Evolutionary conservation across 2,888 invertebrate species (phyloP), one percentile per base, ranked within the genome.

Genomic region (Pteria penguin): DNA sequence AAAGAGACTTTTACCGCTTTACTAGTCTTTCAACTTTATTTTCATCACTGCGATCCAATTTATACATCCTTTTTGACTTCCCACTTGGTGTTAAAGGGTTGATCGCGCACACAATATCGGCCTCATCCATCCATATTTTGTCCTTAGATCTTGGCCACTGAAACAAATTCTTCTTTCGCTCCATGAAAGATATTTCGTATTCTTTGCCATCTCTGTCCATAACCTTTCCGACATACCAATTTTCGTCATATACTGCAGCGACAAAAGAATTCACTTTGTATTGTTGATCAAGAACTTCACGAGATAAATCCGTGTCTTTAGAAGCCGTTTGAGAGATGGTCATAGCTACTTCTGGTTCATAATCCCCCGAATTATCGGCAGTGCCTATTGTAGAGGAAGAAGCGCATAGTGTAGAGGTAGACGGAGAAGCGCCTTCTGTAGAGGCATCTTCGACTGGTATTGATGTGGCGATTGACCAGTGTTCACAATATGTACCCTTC

Each of bases 11-110:
- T 36, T 36, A 11, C 14, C 5, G 45, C 14, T 36, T 36, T 36
- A 36, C 45, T 14, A 36, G 45, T 36, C 45, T 36, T 36, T 36
- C 45, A 36, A 11, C 45, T 36, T 62, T 62, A 11, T 62, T 33
- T 27, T 27, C 18, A 27, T 72, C 72, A 36, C 22, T n/a, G 27
- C 54, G 11, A n/a, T 57, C 55, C 14, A 72, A 3, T 45, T 72
- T 65, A 45, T 57, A 67, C 67, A 73, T 73, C 52, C 67, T 52
- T 31, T 61, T 54, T 22, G 73, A 73, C 52, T 73, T 73, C 14
- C 67, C 73, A 11, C 58, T 52, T 52, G 27, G 60, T 2, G n/a
- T 3, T 60, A 60, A 65, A n/a, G 58, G 18, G 4, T 36, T 36
- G 14, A 73, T 58, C 1, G 22, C 58, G 29, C 58, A 61, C 24